These are phyloP conservation scores for Tetramorium bicarinatum DNA, from an alignment of 2,888 invertebrate species.

Conservation along the genomic window DNA sequence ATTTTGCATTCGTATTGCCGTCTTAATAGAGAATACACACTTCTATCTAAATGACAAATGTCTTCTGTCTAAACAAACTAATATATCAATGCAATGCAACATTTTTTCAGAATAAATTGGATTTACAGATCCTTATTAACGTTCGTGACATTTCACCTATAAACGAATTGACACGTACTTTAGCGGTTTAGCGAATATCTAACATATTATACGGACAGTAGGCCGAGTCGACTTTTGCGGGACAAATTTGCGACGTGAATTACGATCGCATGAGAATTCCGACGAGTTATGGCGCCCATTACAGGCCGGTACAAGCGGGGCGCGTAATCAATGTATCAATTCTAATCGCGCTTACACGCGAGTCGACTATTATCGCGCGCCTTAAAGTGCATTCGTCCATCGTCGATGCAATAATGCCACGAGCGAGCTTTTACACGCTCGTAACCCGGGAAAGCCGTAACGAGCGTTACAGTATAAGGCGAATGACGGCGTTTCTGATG, in stretches of 20 bases:
- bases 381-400: conserved; percentile 30
- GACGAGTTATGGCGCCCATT: neutral
- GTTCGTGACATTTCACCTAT: neutral
- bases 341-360: conserved; percentile 27
- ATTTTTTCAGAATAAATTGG: neutral
- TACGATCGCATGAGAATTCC: conserved; percentile 1
- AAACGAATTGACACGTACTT: conserved; percentile 1
- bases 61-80: neutral
- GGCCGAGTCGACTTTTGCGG: neutral
- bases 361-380: conserved; percentile 21
- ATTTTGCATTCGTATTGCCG: neutral
- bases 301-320: neutral
- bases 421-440: conserved; percentile 42
- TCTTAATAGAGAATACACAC: neutral
- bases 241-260: conserved; percentile 36
- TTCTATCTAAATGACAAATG: neutral
- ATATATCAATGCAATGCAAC: too few relatives aligned
- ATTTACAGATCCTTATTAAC: neutral
- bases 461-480: neutral
- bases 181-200: neutral
- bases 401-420: conserved; percentile 17
- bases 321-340: conserved; percentile 30
- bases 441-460: conserved; percentile 38
- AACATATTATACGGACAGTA: too few relatives aligned
- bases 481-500: neutral